Evolutionary conservation across 1,140 invertebrate species (phyloP).

Genomic region (Dinoponera quadriceps): DNA sequence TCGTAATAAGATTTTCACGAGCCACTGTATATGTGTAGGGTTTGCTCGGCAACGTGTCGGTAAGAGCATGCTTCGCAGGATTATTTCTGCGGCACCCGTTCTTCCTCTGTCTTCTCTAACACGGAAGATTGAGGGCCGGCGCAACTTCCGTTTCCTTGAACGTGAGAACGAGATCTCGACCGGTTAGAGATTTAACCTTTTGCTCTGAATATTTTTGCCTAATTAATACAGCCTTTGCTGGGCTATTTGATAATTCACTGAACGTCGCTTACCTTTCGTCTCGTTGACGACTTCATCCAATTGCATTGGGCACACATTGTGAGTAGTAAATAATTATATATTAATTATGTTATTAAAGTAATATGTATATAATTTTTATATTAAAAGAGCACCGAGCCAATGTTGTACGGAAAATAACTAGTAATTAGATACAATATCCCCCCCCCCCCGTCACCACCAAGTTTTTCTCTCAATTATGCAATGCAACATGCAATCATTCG

Average conservation of each 20-base stretch:
- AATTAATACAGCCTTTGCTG: constrained; percentile 40
- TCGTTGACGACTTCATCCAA: constrained; percentile 56
- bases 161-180: constrained; percentile 80
- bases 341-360: not conserved
- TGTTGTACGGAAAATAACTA: too few relatives aligned
- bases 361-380: not conserved
- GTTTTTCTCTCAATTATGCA: not conserved
- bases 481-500: constrained; percentile 8
- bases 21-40: not conserved
- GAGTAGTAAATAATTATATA: constrained; percentile 78
- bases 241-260: constrained; percentile 76
- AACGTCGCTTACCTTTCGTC: constrained; percentile 83
- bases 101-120: constrained; percentile 81
- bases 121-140: constrained; percentile 81
- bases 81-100: constrained; percentile 86
- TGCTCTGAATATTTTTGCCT: too few relatives aligned
- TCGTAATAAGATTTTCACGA: not conserved
- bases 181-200: too few relatives aligned
- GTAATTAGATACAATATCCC: not conserved
- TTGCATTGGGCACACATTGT: constrained; percentile 80
- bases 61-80: constrained; percentile 86
- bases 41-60: not conserved
- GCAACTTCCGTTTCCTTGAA: constrained; percentile 81
- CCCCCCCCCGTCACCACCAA: not conserved
- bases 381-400: too few relatives aligned